Evolutionary conservation across 2,888 invertebrate genomes (phyloP), one percentile per base, ranked within the genome.

Genomic region (Elysia crispata): DNA sequence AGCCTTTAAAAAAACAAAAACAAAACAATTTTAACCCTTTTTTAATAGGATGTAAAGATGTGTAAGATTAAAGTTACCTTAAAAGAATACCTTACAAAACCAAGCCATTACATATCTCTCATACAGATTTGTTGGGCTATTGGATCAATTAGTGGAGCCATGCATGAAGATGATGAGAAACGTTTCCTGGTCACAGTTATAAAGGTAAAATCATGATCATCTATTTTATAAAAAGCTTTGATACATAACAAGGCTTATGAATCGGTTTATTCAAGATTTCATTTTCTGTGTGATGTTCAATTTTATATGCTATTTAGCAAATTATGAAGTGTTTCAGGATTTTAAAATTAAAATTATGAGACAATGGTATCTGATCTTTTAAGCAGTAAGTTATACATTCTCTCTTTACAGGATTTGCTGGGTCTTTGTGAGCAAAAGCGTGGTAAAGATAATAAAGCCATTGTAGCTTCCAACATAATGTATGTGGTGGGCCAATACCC

Each of bases 401-500:
- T 41, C 3, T 41, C 41, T 41, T 11, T 41, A 6, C 82, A 91
- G 93, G 99, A 99, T 93, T 94, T 99, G 81, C 94, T 99, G 83
- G 99, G 98, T 0, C 93, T 99, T 75, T 99, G 99, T 93, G 92
- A 92, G 84, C 99, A 99, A 93, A 99, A 99, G 92, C 96, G 99
- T 87, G 95, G 98, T 76, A 99, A 99, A 94, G 99, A 99, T 93
- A 99, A 99, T 93, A 99, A 99, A 93, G 99, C 99, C 81, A 99
- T 99, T 86, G 98, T 99, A 90, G 99, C 99, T 23, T 98, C 98
- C 85, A 99, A 99, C 93, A 99, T 99, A 84, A 99, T 99, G 99
- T 99, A 99, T 93, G 99, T 99, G 81, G 99, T 99, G 77, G 99
- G 99, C 1, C 99, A 99, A 92, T 99, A 99, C 93, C 99, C 99